Percentiles rank a stretch among this genome's conserved stretches.
Evolutionary conservation across 2,113 vertebrate genomes (phyloP).

Genomic region (Leptodactylus fuscus): DNA sequence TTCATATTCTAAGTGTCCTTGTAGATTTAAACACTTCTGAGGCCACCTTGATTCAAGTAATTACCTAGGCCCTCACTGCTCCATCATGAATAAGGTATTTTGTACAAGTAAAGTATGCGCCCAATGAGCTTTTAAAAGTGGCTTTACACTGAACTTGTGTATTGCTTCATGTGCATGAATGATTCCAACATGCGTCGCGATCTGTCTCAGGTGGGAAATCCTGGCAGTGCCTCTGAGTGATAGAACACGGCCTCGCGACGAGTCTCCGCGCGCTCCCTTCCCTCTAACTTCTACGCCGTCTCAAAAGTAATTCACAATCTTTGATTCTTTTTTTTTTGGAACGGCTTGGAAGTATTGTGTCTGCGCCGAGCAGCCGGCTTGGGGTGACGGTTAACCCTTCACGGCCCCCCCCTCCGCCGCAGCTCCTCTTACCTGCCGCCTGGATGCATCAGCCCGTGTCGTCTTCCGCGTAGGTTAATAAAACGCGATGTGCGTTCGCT

Average conservation of each 20-base stretch:
- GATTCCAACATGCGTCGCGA: conserved; percentile 86
- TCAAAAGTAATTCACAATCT: conserved; percentile 64
- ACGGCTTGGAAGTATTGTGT: background rate
- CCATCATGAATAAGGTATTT: conserved; percentile 99
- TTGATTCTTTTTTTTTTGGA: conserved; percentile 33
- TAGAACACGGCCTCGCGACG: conserved; percentile 76
- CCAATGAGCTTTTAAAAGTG: conserved; percentile 99
- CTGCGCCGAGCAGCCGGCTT: background rate
- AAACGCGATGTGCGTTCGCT: conserved; percentile 71
- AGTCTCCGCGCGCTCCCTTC: conserved; percentile 73
- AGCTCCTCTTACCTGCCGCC: conserved; percentile 55
- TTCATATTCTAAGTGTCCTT: conserved; percentile 97
- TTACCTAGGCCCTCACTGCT: conserved; percentile 95
- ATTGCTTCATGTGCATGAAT: conserved; percentile 94
- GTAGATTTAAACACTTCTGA: conserved; percentile 99
- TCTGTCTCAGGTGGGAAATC: conserved; percentile 94
- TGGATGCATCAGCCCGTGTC: conserved; percentile 62
- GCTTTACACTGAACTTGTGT: conserved; percentile 94
- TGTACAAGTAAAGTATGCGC: conserved; percentile 93
- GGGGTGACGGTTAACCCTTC: conserved; percentile 66
- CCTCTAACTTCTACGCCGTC: conserved; percentile 64
- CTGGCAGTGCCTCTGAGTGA: conserved; percentile 82
- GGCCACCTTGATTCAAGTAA: conserved; percentile 99
- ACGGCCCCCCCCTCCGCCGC: background rate
- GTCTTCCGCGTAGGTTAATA: conserved; percentile 65